Percentiles rank a stretch among this genome's conserved stretches.
phyloP scores from a whole-genome alignment of 2,888 invertebrate species.

The Acronicta aceris region DNA sequence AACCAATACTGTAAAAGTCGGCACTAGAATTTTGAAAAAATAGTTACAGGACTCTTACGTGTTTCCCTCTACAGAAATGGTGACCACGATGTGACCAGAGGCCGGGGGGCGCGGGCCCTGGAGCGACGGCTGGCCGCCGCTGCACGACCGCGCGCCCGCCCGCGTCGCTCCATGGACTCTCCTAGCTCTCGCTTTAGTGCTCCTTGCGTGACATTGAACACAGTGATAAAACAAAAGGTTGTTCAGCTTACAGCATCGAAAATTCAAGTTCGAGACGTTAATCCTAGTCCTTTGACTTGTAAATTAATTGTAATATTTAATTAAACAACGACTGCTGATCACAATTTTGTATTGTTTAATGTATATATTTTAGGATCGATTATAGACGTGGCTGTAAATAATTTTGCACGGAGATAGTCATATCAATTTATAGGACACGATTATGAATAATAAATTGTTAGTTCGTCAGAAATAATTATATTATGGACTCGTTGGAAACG shows the following conservation, averaged over 20 bases:
- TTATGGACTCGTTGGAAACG: conserved; percentile 14
- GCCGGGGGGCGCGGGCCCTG: conserved; percentile 74
- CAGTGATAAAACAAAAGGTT: conserved; percentile 45
- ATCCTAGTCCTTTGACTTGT: conserved; percentile 45
- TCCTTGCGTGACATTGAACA: conserved; percentile 66
- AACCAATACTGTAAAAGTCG: no score
- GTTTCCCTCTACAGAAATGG: conserved; percentile 72
- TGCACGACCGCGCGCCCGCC: conserved; percentile 48
- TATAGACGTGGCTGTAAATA: conserved; percentile 74
- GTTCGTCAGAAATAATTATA: conserved; percentile 17
- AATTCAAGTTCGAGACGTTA: conserved; percentile 20
- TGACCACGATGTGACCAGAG: conserved; percentile 85
- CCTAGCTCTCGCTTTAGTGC: conserved; percentile 37
- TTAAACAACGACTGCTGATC: conserved; percentile 65
- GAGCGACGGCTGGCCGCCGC: conserved; percentile 80
- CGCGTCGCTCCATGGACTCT: conserved; percentile 64
- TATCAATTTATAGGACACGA: conserved; percentile 72
- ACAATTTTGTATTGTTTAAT: conserved; percentile 57
- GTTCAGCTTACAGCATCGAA: conserved; percentile 40
- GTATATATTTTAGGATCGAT: conserved; percentile 52
- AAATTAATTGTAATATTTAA: conserved; percentile 58
- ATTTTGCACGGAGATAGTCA: conserved; percentile 79
- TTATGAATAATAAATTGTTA: conserved; percentile 54
- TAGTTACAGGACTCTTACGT: neutral
- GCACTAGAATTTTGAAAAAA: no score